Evolutionary conservation across 2,113 vertebrate genomes (phyloP), one percentile per base, ranked within the genome.

Genomic region (Bubalus kerabau): DNA sequence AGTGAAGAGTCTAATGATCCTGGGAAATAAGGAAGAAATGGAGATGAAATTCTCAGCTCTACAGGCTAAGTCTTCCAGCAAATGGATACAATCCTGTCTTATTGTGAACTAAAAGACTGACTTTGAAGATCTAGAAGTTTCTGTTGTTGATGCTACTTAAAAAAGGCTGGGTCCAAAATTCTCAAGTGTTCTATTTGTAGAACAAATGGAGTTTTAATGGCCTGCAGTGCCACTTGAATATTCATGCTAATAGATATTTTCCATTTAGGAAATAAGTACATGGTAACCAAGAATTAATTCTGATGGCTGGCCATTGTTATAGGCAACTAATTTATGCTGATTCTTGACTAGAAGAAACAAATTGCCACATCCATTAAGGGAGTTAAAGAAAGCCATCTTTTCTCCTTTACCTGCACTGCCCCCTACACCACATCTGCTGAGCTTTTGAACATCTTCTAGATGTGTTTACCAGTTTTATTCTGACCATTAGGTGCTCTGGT

Each of bases 121-220:
- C 64, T 92, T 84, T 85, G 56, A 95, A 88, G 57, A 81, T 60
- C 74, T 80, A 52, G 59, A 97, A 46, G 85, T 74, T 89, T 96
- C 88, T 30, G 3, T 59, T 28, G 2, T 78, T 21, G 78, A 59
- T 62, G 30, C 43, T 85, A 74, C 97, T 97, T 96, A 40, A 94
- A 4, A 16, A 97, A 93, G 89, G n/a, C 28, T 95, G 78, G 28
- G 80, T 98, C 3, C 56, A n/a, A 94, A 96, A 97, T 85, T 36
- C 64, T 64, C 88, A 13, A 82, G 54, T 43, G 32, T 67, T 98
- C 85, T 94, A 94, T 98, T 96, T 97, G 94, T 92, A 95, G 98
- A 98, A 95, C 81, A 98, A 98, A 98, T 90, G 91, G 40, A 30
- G 64, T 96, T 98, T 97, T 97, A 98, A 97, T 95, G 76, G 46